Conservation (phyloP, 2,888 invertebrate genomes). For the Diadegma fenestrale region DNA sequence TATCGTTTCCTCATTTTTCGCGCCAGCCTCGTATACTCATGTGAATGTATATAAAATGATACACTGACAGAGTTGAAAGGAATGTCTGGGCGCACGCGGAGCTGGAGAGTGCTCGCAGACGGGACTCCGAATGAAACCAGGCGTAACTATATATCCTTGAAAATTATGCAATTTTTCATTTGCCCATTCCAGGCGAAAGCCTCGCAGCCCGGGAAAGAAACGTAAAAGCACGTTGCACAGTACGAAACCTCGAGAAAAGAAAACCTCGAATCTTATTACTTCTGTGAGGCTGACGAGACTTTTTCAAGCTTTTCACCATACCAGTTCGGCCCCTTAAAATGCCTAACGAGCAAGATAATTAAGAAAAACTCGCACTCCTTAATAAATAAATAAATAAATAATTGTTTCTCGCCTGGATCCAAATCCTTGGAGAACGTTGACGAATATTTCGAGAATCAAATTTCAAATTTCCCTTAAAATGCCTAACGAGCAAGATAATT, state of each 20-base stretch:
- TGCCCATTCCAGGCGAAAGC: neutral
- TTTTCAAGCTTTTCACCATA: neutral
- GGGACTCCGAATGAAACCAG: constrained; percentile 33
- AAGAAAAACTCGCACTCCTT: neutral
- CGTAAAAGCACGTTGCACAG: constrained; percentile 15
- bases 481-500: too few species aligned
- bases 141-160: constrained; percentile 25
- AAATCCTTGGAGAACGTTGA: neutral
- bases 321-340: neutral
- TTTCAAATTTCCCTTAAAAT: too few species aligned
- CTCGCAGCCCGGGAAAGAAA: constrained; percentile 2
- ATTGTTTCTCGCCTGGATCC: neutral
- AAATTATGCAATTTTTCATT: constrained; percentile 39
- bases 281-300: neutral
- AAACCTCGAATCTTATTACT: constrained; percentile 23
- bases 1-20: neutral
- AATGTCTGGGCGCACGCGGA: constrained; percentile 15
- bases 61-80: neutral
- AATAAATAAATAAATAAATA: too few species aligned
- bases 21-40: neutral
- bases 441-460: too few species aligned
- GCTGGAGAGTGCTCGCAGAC: constrained; percentile 25
- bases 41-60: neutral
- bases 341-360: neutral
- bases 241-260: constrained; percentile 27